Conservation (phyloP, 2,113 vertebrate species). For the Ctenomys sociabilis region DNA sequence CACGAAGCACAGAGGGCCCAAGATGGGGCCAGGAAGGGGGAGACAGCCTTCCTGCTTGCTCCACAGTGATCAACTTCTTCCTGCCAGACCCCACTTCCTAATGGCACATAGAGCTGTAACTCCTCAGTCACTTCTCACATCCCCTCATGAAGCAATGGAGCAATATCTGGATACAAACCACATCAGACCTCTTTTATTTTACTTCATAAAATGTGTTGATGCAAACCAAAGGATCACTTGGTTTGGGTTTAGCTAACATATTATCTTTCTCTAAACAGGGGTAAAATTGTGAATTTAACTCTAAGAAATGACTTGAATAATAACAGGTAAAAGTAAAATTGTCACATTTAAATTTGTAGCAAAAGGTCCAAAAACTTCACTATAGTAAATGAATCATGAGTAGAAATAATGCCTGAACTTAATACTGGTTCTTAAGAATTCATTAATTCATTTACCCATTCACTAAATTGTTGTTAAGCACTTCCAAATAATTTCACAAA, state of each 20-base stretch:
- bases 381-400: not conserved
- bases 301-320: not conserved
- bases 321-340: not conserved
- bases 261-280: not conserved
- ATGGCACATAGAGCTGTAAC: no score
- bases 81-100: not conserved
- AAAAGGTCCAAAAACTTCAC: not conserved
- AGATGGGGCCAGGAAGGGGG: not conserved
- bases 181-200: not conserved
- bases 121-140: not conserved
- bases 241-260: conserved; percentile 34
- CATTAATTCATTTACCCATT: not conserved
- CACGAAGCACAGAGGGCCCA: not conserved
- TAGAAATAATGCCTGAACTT: not conserved
- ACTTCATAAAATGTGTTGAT: not conserved
- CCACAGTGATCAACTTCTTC: not conserved
- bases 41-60: not conserved
- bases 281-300: conserved; percentile 24
- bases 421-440: conserved; percentile 2
- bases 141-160: not conserved
- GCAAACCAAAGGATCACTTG: conserved; percentile 36
- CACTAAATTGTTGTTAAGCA: not conserved
- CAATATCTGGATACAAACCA: not conserved
- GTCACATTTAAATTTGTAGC: not conserved
- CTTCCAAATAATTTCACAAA: conserved; percentile 14